Percentiles rank a stretch among this genome's conserved stretches.
Evolutionary conservation across 2,113 vertebrate species (phyloP).

Genomic region (Cyprinodon tularosa): DNA sequence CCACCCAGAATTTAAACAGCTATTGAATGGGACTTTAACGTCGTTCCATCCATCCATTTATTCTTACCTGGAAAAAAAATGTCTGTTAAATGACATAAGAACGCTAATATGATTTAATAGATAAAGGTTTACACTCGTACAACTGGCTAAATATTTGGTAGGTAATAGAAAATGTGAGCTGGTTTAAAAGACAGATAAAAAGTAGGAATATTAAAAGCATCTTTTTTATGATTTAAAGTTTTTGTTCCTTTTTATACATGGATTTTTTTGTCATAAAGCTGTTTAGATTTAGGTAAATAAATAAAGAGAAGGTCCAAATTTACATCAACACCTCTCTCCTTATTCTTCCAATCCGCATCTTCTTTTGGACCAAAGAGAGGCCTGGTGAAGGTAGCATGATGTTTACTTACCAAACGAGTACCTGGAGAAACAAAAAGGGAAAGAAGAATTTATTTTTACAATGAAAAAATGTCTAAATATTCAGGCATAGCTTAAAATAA

Average conservation of each 20-base stretch:
- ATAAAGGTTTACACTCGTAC: neutral
- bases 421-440: constrained; percentile 56
- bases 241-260: neutral
- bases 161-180: neutral
- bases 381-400: neutral
- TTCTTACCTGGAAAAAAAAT: too few relatives aligned
- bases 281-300: neutral
- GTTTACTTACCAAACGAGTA: constrained; percentile 81
- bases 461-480: neutral
- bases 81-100: too few relatives aligned
- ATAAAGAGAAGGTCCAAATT: neutral
- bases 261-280: neutral
- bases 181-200: neutral
- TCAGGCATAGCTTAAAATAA: neutral
- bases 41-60: too few relatives aligned
- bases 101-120: neutral
- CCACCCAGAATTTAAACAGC: neutral
- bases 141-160: neutral
- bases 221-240: neutral
- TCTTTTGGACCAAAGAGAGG: constrained; percentile 7
- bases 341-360: constrained; percentile 13
- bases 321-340: constrained; percentile 16
- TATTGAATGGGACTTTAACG: too few relatives aligned
- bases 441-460: neutral
- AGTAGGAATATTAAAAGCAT: neutral